A percentile compares a stretch with the other conserved stretches of the same genome.
Evolutionary conservation across 2,797 vertebrate species (phyloP).

Genomic region (Periophthalmus magnuspinnatus): DNA sequence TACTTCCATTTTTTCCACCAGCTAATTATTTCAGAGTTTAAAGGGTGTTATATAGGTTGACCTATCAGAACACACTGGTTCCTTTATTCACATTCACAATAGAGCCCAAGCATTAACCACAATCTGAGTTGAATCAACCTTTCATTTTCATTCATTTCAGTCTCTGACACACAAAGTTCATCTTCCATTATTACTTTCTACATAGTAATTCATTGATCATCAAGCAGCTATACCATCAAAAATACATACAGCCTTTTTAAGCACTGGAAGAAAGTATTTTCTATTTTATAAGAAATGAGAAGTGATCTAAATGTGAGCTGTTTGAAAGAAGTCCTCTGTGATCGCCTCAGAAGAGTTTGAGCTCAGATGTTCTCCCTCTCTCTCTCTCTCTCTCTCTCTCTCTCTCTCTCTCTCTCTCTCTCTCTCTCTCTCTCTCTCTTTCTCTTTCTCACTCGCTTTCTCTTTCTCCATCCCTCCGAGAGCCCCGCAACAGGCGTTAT

Average conservation of each 20-base stretch:
- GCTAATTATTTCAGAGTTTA: background rate
- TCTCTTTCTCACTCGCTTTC: slow-evolving; percentile 16
- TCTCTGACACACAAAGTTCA: background rate
- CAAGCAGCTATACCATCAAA: slow-evolving; percentile 11
- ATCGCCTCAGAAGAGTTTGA: slow-evolving; percentile 51
- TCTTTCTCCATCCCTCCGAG: slow-evolving; percentile 64
- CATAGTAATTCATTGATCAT: background rate
- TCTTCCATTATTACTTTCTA: background rate
- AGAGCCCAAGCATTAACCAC: background rate
- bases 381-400: slow-evolving; percentile 16
- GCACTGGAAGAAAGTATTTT: slow-evolving; percentile 14
- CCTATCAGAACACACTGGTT: background rate
- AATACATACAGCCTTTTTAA: slow-evolving; percentile 3
- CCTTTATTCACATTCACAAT: background rate
- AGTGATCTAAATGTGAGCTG: slow-evolving; percentile 48
- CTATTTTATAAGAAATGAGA: slow-evolving; percentile 13
- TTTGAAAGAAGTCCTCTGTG: slow-evolving; percentile 49
- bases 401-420: slow-evolving; percentile 36
- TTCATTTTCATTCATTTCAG: background rate
- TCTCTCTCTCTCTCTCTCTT: slow-evolving; percentile 58
- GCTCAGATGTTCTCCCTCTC: slow-evolving; percentile 51
- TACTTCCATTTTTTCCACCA: background rate
- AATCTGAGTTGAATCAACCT: slow-evolving; percentile 1
- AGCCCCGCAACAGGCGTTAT: slow-evolving; percentile 59
- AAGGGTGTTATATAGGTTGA: background rate